Evolutionary conservation across 92 coral and sea anemone genomes (phyloP), one percentile per base, ranked within the genome.

Genomic region (Phenganax marumi): DNA sequence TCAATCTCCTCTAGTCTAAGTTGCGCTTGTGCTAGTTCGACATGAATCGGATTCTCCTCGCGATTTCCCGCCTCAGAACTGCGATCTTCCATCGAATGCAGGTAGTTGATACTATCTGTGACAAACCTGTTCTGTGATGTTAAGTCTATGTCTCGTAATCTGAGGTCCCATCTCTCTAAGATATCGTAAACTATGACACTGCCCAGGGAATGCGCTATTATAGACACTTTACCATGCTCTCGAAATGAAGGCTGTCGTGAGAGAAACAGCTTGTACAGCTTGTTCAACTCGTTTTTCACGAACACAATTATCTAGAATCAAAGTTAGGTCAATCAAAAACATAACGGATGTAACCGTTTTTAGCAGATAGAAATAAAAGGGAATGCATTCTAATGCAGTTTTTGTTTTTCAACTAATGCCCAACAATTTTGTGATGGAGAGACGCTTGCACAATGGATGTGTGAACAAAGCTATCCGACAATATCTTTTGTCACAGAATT

Each of bases 131-230:
- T 96, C 25, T 91, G 91, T 7, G 91, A 48, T 19, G 91, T 77
- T 10, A 89, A 88, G 26, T 96, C 91, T 1, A 88, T 90, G 50
- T 96, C 90, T 50, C 99, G 87, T 54, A 85, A 75, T 71, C 89
- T 97, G 14, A 90, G 86, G 85, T 96, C 99, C 97, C 97, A 96
- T 10, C 90, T 82, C 1, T 93, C 91, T 70, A 96, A 84, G 55
- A 96, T 91, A 79, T 96, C 99, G 70, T 96, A 96, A 3, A 92
- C 73, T 56, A 96, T 96, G 50, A 96, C 93, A 51, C 97, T 92
- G 46, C 99, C 99, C 17, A 96, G 85, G 0, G 99, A 96, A 77
- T 96, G 99, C 13, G 95, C 97, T 26, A 96, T 66, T 8, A 96
- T 81, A 3, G 99, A 96, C 52, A 96, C 96, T 54, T 91, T 91